Base-by-base conservation (phyloP, 2,113 vertebrate genomes). In the Recurvirostra avosetta region DNA sequence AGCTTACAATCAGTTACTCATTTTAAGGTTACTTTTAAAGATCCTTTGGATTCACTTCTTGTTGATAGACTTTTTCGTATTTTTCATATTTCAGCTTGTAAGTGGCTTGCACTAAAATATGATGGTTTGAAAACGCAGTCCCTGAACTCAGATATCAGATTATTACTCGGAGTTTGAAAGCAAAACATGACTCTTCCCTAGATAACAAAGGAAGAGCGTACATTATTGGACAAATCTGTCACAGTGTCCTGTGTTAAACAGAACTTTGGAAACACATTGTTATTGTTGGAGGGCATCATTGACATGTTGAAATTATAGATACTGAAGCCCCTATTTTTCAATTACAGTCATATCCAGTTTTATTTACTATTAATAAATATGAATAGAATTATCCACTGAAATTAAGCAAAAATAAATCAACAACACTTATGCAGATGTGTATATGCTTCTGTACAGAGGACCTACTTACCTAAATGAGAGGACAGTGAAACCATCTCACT, bases 21-120 rank as follows among this genome's bases (percentile, higher is more conserved):
- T 23, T 95, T 94, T 84, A 95, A 91, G 73, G 56, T 85, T 85
- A 93, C 47, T 74, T 95, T 71, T 82, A 94, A 94, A 93, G 55
- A 78, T 79, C 62, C 47, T 76, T 84, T 71, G 59, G 75, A 88
- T 89, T 85, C 66, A 79, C 17, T 74, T 94, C 88, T 79, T 84
- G 25, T 56, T 65, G 72, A 75, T 80, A 85, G 70, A 43, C 8
- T 89, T 88, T 75, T 94, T 97, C 34, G 55, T 70, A 40, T 81
- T 93, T 94, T 91, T 93, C 66, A 40, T 86, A 87, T 92, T 92
- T 94, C 66, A 93, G 4, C 59, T 86, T 92, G 66, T 80, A 70
- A 87, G 73, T 61, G 71, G 59, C 40, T 88, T 2, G 2, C 22
- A 78, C 29, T 90, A 62, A 92, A 95, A 93, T 86, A 72, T 23